Evolutionary conservation across 2,797 vertebrate genomes (phyloP).

Genomic region (Psittacula derbiana): DNA sequence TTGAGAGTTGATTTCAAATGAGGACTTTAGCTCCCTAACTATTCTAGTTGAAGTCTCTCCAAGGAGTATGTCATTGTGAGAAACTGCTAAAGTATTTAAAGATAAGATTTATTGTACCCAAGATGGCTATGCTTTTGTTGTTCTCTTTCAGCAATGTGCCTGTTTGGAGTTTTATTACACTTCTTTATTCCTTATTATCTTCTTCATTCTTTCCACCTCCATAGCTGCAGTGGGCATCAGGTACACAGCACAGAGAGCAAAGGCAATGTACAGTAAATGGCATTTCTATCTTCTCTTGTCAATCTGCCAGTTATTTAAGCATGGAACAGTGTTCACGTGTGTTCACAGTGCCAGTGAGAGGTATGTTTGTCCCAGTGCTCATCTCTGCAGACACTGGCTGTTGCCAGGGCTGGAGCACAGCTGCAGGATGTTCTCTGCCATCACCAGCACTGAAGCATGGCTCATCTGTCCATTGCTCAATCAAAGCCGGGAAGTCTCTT

Average conservation of each 20-base stretch:
- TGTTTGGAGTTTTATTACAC: not conserved
- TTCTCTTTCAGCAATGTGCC: not conserved
- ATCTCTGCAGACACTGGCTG: not conserved
- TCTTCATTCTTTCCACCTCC: not conserved
- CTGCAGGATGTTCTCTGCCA: not conserved
- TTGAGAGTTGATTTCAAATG: not conserved
- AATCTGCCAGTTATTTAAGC: not conserved
- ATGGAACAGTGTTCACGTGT: not conserved
- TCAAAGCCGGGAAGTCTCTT: not conserved
- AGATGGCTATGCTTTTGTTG: not conserved
- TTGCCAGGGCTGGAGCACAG: not conserved
- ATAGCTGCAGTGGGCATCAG: not conserved
- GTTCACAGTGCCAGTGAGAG: not conserved
- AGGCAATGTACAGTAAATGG: not conserved
- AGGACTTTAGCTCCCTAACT: not conserved
- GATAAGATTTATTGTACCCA: constrained; percentile 2
- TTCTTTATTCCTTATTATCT: constrained; percentile 25
- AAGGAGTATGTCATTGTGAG: not conserved
- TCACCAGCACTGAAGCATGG: rapidly evolving
- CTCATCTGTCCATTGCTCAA: not conserved
- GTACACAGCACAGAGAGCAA: not conserved
- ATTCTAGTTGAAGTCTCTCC: not conserved
- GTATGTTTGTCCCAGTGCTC: not conserved
- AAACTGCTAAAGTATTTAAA: constrained; percentile 18
- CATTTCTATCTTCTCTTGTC: not conserved